phyloP scores from a whole-genome alignment of 2,888 invertebrate genomes.

The Meloe dianella region DNA sequence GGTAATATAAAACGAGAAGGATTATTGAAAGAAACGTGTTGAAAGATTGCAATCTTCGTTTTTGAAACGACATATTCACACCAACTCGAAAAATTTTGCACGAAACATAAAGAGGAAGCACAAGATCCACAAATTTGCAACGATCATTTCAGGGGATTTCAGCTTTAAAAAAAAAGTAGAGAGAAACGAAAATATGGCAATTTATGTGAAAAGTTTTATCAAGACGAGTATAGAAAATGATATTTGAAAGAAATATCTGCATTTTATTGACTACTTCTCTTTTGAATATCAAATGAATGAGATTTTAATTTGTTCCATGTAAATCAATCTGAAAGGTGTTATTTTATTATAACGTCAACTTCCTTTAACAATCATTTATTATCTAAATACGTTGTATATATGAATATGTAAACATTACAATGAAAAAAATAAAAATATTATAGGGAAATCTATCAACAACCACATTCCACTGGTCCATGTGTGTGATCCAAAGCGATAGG shows the following conservation, averaged over 20 bases:
- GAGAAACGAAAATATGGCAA: not conserved
- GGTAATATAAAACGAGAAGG: not conserved
- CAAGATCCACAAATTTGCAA: too few relatives aligned
- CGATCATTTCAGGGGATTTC: not conserved
- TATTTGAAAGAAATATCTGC: not conserved
- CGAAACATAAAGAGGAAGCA: not conserved
- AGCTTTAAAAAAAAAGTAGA: not conserved
- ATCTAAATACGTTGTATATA: not conserved
- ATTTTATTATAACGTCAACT: not conserved
- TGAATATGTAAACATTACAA: slow-evolving; percentile 2
- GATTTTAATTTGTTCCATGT: not conserved
- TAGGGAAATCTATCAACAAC: slow-evolving; percentile 1
- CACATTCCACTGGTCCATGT: slow-evolving; percentile 11
- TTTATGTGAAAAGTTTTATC: not conserved
- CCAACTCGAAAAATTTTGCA: too few relatives aligned
- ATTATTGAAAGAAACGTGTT: not conserved
- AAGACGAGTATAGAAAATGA: not conserved
- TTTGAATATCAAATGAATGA: not conserved
- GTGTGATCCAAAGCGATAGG: slow-evolving; percentile 30
- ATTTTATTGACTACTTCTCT: not conserved
- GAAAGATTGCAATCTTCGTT: not conserved
- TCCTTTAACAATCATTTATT: too few relatives aligned
- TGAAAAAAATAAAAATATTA: not conserved
- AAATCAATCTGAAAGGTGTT: not conserved
- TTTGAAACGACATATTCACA: not conserved